Evolutionary conservation across 2,113 vertebrate genomes (phyloP).

Genomic region (Sialia sialis): DNA sequence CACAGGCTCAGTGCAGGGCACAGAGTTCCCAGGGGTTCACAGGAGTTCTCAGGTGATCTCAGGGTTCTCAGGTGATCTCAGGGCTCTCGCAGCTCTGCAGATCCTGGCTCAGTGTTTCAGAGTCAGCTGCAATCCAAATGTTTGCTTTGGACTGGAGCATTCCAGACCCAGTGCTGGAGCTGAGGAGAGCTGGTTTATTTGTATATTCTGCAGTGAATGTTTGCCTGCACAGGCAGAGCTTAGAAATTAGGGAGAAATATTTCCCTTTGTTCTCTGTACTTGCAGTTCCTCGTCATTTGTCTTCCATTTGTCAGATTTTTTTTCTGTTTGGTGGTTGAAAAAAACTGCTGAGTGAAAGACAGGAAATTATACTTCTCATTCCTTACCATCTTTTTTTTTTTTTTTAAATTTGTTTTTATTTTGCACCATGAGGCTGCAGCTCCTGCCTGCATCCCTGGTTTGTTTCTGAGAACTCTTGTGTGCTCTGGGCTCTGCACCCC

Average conservation of each 20-base stretch:
- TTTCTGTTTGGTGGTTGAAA: neutral
- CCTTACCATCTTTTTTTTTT: neutral
- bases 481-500: no score
- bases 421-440: neutral
- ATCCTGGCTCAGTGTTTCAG: neutral
- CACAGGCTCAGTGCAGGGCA: no score
- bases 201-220: accelerated
- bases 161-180: neutral
- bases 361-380: neutral
- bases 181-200: neutral
- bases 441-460: neutral
- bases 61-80: no score
- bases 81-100: neutral
- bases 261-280: neutral
- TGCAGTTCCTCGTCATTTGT: neutral
- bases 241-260: neutral
- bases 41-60: no score
- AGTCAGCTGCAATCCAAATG: neutral
- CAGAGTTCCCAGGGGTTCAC: neutral
- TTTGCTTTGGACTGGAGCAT: neutral
- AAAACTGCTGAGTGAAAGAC: neutral
- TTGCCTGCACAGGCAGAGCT: neutral
- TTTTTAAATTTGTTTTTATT: neutral
- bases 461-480: neutral
- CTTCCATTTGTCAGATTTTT: neutral